Conservation (phyloP, 2,888 invertebrate species). For the Drosophila niveifrons region DNA sequence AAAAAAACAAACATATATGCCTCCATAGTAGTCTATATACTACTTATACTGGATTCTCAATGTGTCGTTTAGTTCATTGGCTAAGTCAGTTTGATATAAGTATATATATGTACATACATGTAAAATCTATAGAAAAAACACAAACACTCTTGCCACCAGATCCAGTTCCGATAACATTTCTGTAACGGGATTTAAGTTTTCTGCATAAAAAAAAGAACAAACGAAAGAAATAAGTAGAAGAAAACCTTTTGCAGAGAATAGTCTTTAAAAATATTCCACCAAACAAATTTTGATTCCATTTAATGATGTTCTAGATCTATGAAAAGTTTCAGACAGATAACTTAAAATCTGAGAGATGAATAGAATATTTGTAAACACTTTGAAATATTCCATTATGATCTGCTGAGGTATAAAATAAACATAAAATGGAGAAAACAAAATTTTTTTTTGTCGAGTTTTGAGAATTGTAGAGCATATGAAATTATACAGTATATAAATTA, state of each 20-base stretch:
- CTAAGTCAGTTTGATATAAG: constrained; percentile 37
- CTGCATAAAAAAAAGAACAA: too few species aligned
- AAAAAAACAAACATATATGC: constrained; percentile 31
- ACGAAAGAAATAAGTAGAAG: not conserved
- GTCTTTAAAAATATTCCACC: not conserved
- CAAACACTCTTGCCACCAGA: constrained; percentile 32
- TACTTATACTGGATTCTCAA: constrained; percentile 48
- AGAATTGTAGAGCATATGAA: constrained; percentile 10
- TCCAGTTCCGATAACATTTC: constrained; percentile 9
- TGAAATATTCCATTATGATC: not conserved
- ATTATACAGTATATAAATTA: constrained; percentile 14
- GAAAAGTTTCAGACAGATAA: too few species aligned
- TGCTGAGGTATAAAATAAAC: not conserved
- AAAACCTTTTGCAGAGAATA: not conserved
- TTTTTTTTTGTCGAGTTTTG: constrained; percentile 1
- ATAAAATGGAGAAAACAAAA: not conserved
- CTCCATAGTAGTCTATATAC: constrained; percentile 28
- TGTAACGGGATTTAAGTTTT: constrained; percentile 8
- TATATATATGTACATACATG: constrained; percentile 20
- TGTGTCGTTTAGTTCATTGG: constrained; percentile 41
- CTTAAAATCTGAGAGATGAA: not conserved
- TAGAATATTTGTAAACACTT: not conserved
- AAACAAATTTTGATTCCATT: too few species aligned
- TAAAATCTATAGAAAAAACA: constrained; percentile 2
- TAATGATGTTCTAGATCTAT: too few species aligned